Base-by-base conservation (phyloP, 2,797 vertebrate genomes). In the Smutsia temminckii region DNA sequence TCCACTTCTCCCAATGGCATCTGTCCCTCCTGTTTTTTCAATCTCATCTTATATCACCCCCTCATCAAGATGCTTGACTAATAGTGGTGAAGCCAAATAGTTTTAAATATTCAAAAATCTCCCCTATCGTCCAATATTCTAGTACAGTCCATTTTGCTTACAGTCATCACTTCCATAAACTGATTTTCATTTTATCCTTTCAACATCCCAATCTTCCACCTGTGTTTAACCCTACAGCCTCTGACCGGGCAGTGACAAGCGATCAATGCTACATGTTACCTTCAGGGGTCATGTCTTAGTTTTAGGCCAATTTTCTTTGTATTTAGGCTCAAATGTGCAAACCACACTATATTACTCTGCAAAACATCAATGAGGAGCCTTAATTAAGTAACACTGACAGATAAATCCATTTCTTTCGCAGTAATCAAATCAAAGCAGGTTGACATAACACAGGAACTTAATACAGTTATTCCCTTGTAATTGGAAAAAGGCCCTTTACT, bases 381-480 rank as follows among this genome's bases (percentile, higher is more conserved):
- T 99, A 99, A 99, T 99, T 98, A 99, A 99, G 99, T 99, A 99
- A 99, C 98, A 99, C 98, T 99, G 99, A 99, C 99, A 99, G 99
- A 99, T 98, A 99, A 99, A 99, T 99, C 99, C 99, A 99, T 99
- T 99, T 99, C 99, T 99, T 98, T 98, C 96, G 94, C 98, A 98
- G 97, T 99, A 99, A 99, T 99, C 98, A 98, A 99, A 99, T 99
- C 99, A 99, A 98, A 99, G 98, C 98, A 97, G 99, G 98, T 98
- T 99, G 99, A 99, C 99, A 99, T 98, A 99, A 99, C 99, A 98
- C 99, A 99, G 99, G 98, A 98, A 99, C 99, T 98, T 98, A 99
- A 99, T 99, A 98, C 98, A 98, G 98, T 99, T 99, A 99, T 98
- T 98, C 97, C 93, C 98, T 98, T 97, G 97, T 99, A 98, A 99